Percentiles rank a stretch among this genome's conserved stretches.
These are phyloP conservation scores for Latrodectus hesperus DNA, from an alignment of 2,888 invertebrate genomes.

Conservation along the genomic window DNA sequence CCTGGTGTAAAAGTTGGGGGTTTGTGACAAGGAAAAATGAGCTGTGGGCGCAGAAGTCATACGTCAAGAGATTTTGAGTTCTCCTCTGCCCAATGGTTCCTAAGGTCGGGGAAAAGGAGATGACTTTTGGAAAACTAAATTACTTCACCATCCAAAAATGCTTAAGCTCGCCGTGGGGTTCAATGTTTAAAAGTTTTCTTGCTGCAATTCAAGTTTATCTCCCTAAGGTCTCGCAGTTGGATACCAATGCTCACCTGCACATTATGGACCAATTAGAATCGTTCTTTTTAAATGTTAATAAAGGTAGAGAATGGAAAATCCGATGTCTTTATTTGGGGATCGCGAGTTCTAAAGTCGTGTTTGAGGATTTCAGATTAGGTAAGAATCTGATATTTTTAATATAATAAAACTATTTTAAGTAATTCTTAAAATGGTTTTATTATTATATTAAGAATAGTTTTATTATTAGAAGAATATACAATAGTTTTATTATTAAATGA, in stretches of 20 bases:
- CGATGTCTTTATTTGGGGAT: not conserved
- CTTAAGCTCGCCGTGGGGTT: slow-evolving; percentile 12
- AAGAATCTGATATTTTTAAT: not conserved
- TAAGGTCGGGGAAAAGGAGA: slow-evolving; percentile 15
- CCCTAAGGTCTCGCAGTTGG: slow-evolving; percentile 17
- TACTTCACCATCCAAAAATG: slow-evolving; percentile 17
- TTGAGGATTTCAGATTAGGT: not conserved
- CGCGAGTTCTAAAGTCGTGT: not conserved
- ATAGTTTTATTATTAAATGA: too few relatives aligned
- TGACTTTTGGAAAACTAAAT: slow-evolving; percentile 61
- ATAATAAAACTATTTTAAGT: too few relatives aligned
- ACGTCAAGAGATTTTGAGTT: slow-evolving; percentile 25
- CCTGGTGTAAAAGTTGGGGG: slow-evolving; percentile 15
- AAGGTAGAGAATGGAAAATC: not conserved
- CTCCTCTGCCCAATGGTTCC: slow-evolving; percentile 33
- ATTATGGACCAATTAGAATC: slow-evolving; percentile 54
- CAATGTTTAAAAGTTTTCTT: not conserved
- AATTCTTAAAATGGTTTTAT: too few relatives aligned
- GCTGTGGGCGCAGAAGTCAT: slow-evolving; percentile 46
- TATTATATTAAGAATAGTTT: too few relatives aligned
- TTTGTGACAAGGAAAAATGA: slow-evolving; percentile 61
- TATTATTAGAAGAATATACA: too few relatives aligned
- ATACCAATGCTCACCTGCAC: slow-evolving; percentile 49
- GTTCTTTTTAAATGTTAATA: not conserved
- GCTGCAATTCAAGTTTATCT: slow-evolving; percentile 6